Percentiles rank a stretch among this genome's conserved stretches.
phyloP scores from a whole-genome alignment of 2,797 vertebrate species.

The Eleutherodactylus coqui region DNA sequence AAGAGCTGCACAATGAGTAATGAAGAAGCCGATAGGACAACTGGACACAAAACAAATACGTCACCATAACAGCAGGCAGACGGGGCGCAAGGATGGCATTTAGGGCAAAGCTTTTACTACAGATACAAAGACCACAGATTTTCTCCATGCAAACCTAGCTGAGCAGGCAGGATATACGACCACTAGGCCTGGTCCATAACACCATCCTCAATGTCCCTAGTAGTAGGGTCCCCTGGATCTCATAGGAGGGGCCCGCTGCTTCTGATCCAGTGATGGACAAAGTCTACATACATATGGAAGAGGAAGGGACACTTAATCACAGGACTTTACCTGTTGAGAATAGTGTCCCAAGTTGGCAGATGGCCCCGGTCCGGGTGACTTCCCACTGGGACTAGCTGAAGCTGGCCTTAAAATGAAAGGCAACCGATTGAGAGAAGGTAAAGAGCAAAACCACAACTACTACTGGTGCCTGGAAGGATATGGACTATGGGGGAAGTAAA shows the following conservation, averaged over 20 bases:
- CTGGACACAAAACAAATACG: neutral
- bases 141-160: conserved; percentile 34
- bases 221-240: neutral
- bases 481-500: neutral
- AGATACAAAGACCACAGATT: neutral
- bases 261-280: conserved; percentile 3
- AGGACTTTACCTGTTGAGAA: conserved; percentile 88
- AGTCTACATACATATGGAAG: neutral
- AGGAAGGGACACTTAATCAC: conserved; percentile 32
- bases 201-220: neutral
- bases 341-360: conserved; percentile 88
- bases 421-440: conserved; percentile 75
- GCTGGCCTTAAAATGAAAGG: conserved; percentile 89
- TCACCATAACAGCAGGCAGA: neutral
- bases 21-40: neutral
- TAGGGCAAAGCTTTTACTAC: neutral
- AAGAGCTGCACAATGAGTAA: neutral
- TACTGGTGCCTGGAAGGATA: conserved; percentile 15
- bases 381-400: conserved; percentile 96
- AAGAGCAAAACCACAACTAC: conserved; percentile 58
- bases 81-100: neutral
- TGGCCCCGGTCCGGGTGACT: conserved; percentile 84
- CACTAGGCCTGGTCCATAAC: conserved; percentile 11
- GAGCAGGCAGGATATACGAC: conserved; percentile 36
- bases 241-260: neutral